Base-by-base conservation (phyloP, 2,888 invertebrate genomes). In the Drosophila eohydei region DNA sequence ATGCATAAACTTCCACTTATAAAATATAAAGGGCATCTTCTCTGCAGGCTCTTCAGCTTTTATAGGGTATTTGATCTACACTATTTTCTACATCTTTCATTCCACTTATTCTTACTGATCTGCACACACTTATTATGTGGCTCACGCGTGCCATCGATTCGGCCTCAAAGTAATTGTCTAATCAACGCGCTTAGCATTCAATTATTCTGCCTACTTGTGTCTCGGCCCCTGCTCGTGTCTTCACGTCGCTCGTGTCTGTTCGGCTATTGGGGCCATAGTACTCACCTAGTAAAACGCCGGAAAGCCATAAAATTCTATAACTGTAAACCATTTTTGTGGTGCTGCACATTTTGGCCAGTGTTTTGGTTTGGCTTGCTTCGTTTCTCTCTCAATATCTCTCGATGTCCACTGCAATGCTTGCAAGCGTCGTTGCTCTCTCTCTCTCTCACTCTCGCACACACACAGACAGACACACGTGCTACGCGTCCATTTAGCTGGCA, bases 231-330 rank as follows among this genome's bases (percentile, higher is more conserved):
- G 51, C 12, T 51, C 34, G 21, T 52, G 14, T 30, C 26, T 21
- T 8, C 36, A 38, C 52, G 44, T 51, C 40, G 44, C 50, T 51
- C 38, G 48, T 44, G 55, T 51, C 57, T 5, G 34, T 28, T 58
- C 7, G 30, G 4, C 32, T 66, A 83, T 79, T 85, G 84, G 73
- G 81, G 88, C 67, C 88, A 86, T 61, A 71, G 34, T 50, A 88
- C 91, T 91, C 76, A 91, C 91, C 91, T 90, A 91, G 89, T 88
- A 91, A 89, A 87, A 92, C 90, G 90, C 91, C 92, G 90, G 91
- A 91, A 87, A 92, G 89, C 89, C 91, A 92, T 91, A 91, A 88
- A 90, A 91, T 87, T 88, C 89, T 92, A 91, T 91, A 92, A 90
- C 91, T 91, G 91, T 91, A 90, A 91, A 91, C 90, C 91, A 92